phyloP scores from a whole-genome alignment of 1,140 invertebrate species.

The Tribolium castaneum region DNA sequence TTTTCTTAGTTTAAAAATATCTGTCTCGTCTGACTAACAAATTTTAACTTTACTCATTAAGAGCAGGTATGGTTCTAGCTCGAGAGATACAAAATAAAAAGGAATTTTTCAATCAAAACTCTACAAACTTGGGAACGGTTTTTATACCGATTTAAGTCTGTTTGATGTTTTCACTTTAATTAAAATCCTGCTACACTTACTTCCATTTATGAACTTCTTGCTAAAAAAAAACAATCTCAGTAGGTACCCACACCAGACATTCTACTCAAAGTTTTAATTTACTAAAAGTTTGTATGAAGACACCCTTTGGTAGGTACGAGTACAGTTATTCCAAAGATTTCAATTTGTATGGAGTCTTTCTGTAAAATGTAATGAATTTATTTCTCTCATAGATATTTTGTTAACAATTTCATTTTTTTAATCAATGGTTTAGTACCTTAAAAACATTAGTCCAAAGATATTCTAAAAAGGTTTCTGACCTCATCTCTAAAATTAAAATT shows the following conservation, averaged over 20 bases:
- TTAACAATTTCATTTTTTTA: too few species aligned
- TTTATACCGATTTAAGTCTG: background rate
- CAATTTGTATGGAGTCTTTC: background rate
- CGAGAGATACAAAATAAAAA: background rate
- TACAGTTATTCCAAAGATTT: background rate
- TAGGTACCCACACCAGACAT: background rate
- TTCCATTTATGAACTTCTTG: background rate
- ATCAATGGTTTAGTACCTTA: too few species aligned
- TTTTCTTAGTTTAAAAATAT: background rate
- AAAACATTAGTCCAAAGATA: too few species aligned
- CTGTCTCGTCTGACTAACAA: background rate
- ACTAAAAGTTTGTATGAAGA: background rate
- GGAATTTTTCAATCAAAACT: background rate
- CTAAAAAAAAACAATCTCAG: background rate
- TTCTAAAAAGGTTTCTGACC: too few species aligned
- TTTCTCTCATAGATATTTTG: too few species aligned
- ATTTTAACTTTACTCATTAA: constrained; percentile 29
- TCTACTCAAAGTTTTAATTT: background rate
- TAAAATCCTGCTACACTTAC: background rate
- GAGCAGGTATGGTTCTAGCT: background rate
- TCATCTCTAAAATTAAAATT: too few species aligned
- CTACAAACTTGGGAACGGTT: background rate
- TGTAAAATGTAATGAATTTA: too few species aligned
- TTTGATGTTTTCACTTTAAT: background rate
- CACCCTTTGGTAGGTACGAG: background rate